Evolutionary conservation across 2,113 vertebrate genomes (phyloP).

Genomic region (Eptesicus fuscus): DNA sequence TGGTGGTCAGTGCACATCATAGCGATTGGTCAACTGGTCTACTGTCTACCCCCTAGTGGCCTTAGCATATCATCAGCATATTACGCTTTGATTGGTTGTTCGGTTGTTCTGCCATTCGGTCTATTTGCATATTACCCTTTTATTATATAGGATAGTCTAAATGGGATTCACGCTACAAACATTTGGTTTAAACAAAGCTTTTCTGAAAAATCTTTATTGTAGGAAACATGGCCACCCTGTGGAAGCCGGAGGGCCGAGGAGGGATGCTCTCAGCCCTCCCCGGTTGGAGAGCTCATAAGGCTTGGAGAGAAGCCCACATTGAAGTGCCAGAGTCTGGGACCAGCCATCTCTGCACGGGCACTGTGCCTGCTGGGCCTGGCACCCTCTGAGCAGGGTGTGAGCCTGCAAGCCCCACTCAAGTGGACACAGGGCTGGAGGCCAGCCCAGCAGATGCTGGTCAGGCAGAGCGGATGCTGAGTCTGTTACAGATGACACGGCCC

Average conservation of each 20-base stretch:
- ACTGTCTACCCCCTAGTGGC: too few relatives aligned
- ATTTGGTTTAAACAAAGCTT: neutral
- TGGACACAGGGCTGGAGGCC: neutral
- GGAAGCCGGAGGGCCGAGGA: neutral
- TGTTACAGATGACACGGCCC: neutral
- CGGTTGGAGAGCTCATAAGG: fast-evolving
- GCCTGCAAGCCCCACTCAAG: neutral
- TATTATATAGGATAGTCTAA: neutral
- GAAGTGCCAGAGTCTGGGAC: too few relatives aligned
- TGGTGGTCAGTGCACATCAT: too few relatives aligned
- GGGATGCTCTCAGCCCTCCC: neutral
- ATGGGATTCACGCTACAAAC: neutral
- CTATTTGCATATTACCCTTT: too few relatives aligned
- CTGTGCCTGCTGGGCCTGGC: neutral
- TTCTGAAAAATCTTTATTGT: neutral
- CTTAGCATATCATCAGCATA: too few relatives aligned
- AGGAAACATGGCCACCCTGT: neutral
- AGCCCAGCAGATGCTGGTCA: neutral
- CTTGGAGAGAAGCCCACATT: fast-evolving
- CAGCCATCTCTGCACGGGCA: neutral
- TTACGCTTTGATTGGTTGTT: too few relatives aligned
- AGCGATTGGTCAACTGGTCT: too few relatives aligned
- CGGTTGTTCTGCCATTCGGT: too few relatives aligned
- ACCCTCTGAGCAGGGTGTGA: neutral
- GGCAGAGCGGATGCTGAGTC: neutral